Conservation (phyloP, 1,140 invertebrate genomes). For the Papilio dardanus region DNA sequence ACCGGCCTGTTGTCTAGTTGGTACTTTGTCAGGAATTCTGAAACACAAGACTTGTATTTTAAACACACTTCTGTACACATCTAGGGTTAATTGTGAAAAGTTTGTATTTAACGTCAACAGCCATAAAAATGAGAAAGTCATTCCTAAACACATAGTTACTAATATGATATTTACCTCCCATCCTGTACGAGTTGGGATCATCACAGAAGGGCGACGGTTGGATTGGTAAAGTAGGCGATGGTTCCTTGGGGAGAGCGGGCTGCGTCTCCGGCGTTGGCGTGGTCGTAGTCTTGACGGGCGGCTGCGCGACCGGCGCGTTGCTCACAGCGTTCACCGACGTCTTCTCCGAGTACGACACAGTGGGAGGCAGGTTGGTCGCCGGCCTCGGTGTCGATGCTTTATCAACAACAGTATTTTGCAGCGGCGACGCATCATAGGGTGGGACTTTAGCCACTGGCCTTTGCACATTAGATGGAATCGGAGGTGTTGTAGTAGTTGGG, state of each 20-base stretch:
- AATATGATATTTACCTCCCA: conserved; percentile 83
- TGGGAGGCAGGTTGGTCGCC: conserved; percentile 44
- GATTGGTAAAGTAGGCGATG: conserved; percentile 59
- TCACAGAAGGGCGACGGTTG: conserved; percentile 74
- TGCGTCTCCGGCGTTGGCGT: conserved; percentile 62
- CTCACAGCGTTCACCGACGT: conserved; percentile 74
- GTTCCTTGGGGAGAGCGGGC: conserved; percentile 60
- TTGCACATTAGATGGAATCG: conserved; percentile 64
- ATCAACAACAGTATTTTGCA: conserved; percentile 57
- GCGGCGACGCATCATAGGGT: conserved; percentile 81
- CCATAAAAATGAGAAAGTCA: too few relatives aligned
- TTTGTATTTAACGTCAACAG: too few relatives aligned
- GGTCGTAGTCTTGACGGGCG: conserved; percentile 57
- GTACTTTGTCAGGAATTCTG: conserved; percentile 88
- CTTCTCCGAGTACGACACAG: conserved; percentile 78
- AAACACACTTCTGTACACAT: not conserved
- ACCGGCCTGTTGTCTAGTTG: conserved; percentile 88
- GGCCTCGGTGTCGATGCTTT: conserved; percentile 57
- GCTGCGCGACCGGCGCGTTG: conserved; percentile 51
- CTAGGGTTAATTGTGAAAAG: too few relatives aligned
- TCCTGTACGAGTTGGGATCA: conserved; percentile 85
- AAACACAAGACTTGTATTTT: conserved; percentile 56
- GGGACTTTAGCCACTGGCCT: conserved; percentile 84
- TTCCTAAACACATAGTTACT: not conserved
- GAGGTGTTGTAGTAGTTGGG: conserved; percentile 60